Base-by-base conservation (phyloP, 1,140 invertebrate species). In the Lepidurus arcticus region DNA sequence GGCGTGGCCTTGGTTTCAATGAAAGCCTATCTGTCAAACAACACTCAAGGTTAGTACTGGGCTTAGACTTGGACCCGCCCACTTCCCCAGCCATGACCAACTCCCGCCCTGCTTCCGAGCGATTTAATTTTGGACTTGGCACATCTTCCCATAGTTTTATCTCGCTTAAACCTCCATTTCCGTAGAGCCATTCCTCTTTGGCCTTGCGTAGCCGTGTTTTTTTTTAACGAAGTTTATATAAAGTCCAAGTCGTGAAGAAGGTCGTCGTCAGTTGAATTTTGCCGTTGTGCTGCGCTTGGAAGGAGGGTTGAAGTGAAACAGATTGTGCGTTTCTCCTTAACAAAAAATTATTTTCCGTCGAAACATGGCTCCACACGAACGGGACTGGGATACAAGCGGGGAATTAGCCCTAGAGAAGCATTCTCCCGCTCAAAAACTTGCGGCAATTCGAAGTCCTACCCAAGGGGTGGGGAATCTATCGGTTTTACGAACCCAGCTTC, bases 41-140 rank as follows among this genome's bases (percentile, higher is more conserved):
- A 65, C 53, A 21, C 13, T 16, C 16, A 65, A 65, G 53, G 53
- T 65, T 65, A 65, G 45, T 16, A 16, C 53, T 13, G 6, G 53
- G 16, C 21, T 7, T 16, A 65, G 53, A 21, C 53, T 34, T 34
- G 3, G 0, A 34, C 53, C 16, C 53, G 53, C 53, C 53, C 21
- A 13, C 53, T 65, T 21, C 21, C 53, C 53, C 13, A 65, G 34
- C 34, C 34, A 34, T 34, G 3, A 34, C 34, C 2, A 34, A 34
- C 34, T 34, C 34, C 34, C 53, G 21, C 53, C 7, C 16, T 16
- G 45, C 16, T 47, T 47, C 4, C 45, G 3, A 47, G 45, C 45
- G 45, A 13, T 13, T n/a, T 65, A 65, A 65, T 65, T 65, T 65
- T 16, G 53, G 53, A 65, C 53, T 65, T 65, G 53, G 53, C 53